Evolutionary conservation across 2,888 invertebrate species (phyloP), one percentile per base, ranked within the genome.

Genomic region (Leucophenga maculata): DNA sequence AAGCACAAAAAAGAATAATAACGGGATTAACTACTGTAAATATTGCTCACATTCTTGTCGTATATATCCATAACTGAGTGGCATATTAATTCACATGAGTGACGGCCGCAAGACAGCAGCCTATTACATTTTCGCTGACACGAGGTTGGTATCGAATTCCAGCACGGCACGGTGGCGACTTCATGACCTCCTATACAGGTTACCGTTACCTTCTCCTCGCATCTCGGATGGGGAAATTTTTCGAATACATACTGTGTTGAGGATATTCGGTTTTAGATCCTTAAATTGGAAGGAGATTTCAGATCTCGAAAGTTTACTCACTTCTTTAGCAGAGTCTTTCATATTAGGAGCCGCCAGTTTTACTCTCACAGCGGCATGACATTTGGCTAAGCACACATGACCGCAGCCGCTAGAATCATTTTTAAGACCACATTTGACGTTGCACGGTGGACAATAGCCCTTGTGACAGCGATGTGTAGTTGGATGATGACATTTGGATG

Each of bases 401-500:
- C 75, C 76, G 67, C 87, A 78, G 86, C 86, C 54, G 69, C 78
- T 82, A 1, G 72, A 74, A 44, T 81, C 79, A 72, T 88, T 88
- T 60, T 72, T 71, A 9, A 93, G 91, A 11, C 90, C 90, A 86
- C 98, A 98, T 50, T 91, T 89, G 79, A 95, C 93, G 72, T 90
- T 91, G 85, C 98, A 98, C 0, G 94, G 92, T 0, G 97, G 94
- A 85, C 97, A 97, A 44, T 93, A 91, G 0, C 94, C 94, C 79
- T 94, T 94, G 86, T 97, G 97, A 83, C 97, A 97, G 64, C 89
- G 90, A 86, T 96, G 96, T 16, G 90, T 90, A 76, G 93, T 93
- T 70, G 94, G 91, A 86, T 98, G 98, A 78, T 97, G 95, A 88
- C 98, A 98, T 85, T 94, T 93, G 3, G 96, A 92, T 46, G 94